phyloP scores from a whole-genome alignment of 2,113 vertebrate species.

The Ciconia maguari region DNA sequence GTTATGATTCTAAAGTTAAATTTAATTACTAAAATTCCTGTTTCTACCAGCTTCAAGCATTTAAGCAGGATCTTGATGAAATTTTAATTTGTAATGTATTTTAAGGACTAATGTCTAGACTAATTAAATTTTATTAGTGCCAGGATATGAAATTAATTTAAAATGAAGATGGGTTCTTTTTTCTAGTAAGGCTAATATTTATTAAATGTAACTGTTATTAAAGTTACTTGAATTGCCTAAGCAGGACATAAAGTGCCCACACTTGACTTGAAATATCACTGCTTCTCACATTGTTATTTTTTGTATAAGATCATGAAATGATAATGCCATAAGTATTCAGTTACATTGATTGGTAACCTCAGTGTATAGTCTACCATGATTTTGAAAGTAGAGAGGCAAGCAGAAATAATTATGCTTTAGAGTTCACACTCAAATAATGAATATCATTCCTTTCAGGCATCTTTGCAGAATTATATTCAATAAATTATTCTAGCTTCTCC shows the following conservation, averaged over 20 bases:
- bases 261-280: not conserved
- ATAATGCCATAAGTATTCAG: not conserved
- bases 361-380: not conserved
- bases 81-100: conserved; percentile 43
- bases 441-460: not conserved
- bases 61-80: not conserved
- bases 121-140: conserved; percentile 22
- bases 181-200: not conserved
- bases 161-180: not conserved
- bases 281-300: not conserved
- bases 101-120: not conserved
- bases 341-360: not conserved
- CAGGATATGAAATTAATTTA: conserved; percentile 17
- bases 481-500: not conserved
- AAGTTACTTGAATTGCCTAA: not conserved
- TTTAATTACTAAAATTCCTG: conserved; percentile 19
- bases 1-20: not conserved
- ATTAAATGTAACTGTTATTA: not conserved
- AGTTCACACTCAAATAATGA: not conserved
- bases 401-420: not conserved
- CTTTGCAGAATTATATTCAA: not conserved
- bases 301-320: not conserved
- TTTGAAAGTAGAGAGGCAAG: not conserved
- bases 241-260: not conserved
- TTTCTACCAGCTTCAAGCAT: not conserved